These are phyloP conservation scores for Myotis pilosus DNA, from an alignment of 2,797 vertebrate species.

Conservation along the genomic window DNA sequence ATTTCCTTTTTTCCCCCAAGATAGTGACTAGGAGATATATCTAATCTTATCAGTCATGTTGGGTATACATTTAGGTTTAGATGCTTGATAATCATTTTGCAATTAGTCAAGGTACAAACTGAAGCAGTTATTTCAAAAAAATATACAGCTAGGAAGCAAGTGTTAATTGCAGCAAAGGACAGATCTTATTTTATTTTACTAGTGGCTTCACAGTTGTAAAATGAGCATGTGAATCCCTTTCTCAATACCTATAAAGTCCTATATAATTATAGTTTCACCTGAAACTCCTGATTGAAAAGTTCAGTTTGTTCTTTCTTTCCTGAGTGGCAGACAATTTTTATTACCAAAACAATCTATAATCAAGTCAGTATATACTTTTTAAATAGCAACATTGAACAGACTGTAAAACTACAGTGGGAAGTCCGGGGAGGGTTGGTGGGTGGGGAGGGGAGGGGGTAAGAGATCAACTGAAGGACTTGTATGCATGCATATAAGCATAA, in stretches of 20 bases:
- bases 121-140: conserved; percentile 64
- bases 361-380: too few species aligned
- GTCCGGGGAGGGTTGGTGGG: too few species aligned
- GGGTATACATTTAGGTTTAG: conserved; percentile 57
- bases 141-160: conserved; percentile 65
- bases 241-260: neutral
- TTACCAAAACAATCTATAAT: too few species aligned
- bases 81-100: conserved; percentile 70
- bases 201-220: conserved; percentile 18
- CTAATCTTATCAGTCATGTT: conserved; percentile 46
- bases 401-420: too few species aligned
- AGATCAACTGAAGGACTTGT: too few species aligned
- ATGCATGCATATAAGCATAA: too few species aligned
- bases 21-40: neutral
- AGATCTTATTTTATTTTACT: conserved; percentile 47
- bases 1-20: neutral
- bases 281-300: conserved; percentile 66
- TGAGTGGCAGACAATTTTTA: too few species aligned
- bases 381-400: too few species aligned
- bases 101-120: conserved; percentile 69
- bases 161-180: conserved; percentile 74
- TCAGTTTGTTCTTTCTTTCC: neutral
- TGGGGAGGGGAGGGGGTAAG: too few species aligned
- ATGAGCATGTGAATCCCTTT: neutral
- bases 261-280: conserved; percentile 27